Evolutionary conservation across 2,888 invertebrate genomes (phyloP), one percentile per base, ranked within the genome.

Genomic region (Lucinisca nassula): DNA sequence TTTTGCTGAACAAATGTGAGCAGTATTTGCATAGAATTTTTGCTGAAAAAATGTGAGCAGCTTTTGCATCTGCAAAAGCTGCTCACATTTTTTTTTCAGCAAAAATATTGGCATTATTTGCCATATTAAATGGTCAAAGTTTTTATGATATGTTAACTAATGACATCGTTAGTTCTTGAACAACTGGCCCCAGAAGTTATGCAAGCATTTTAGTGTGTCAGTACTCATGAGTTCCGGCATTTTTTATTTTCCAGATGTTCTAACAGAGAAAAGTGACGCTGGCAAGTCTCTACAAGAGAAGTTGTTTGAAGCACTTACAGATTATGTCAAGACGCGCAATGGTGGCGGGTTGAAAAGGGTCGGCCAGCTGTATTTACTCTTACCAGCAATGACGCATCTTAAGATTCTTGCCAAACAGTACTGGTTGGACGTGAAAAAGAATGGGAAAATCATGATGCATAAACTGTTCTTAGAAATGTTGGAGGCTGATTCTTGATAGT

Each of bases 381-480:
- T 99, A 96, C 99, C 99, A 12, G 98, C 98, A 75, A 97, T 99
- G 90, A 97, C 99, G 89, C 98, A 98, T 96, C 98, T 98, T 0
- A 99, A 99, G 96, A 98, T 98, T 88, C 98, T 98, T 74, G 98
- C 99, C 92, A 97, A 99, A 77, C 97, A 98, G 94, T 99, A 98
- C 97, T 99, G 99, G 99, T 97, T 98, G 67, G 97, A 97, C 93
- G 98, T 99, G 77, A 98, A 98, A 95, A 98, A 98, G 95, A 98
- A 98, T 91, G 98, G 98, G 6, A 98, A 98, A 96, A 98, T 98
- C 86, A 98, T 98, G 92, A 98, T 99, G 98, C 99, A 99, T 97
- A 99, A 99, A 96, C 97, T 99, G 79, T 99, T 99, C 97, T 97
- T 98, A 74, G 99, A 99, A 97, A 99, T 99, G 99, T 97, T 99